phyloP scores from a whole-genome alignment of 2,888 invertebrate species.

The Julus scandinavius region DNA sequence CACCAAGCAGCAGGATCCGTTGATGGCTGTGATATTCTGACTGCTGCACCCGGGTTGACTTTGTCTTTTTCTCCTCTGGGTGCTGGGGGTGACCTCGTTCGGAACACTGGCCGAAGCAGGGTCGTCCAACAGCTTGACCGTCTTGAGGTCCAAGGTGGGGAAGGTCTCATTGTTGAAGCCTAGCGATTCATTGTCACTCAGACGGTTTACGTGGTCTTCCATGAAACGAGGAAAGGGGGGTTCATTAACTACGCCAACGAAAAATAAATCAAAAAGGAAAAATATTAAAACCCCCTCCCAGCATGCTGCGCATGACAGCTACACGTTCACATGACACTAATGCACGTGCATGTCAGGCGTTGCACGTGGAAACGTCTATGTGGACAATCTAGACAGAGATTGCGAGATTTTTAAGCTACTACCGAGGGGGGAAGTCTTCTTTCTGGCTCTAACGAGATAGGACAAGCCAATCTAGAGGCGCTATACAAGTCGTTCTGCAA shows the following conservation, averaged over 20 bases:
- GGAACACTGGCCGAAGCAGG: background rate
- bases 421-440: background rate
- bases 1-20: background rate
- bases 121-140: constrained; percentile 57
- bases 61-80: background rate
- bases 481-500: background rate
- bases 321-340: background rate
- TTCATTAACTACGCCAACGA: constrained; percentile 58
- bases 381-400: background rate
- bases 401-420: background rate
- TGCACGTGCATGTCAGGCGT: background rate
- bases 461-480: no score
- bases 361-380: background rate
- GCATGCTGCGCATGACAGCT: constrained; percentile 40
- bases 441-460: no score
- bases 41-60: background rate
- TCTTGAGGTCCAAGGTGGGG: constrained; percentile 60
- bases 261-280: constrained; percentile 51
- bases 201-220: constrained; percentile 56
- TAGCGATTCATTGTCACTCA: constrained; percentile 58
- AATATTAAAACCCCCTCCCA: constrained; percentile 48
- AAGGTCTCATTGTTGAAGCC: constrained; percentile 60
- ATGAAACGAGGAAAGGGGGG: constrained; percentile 61
- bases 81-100: background rate
- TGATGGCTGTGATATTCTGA: background rate